Evolutionary conservation across 2,113 vertebrate species (phyloP), one percentile per base, ranked within the genome.

Genomic region (Gallinago undulata): DNA sequence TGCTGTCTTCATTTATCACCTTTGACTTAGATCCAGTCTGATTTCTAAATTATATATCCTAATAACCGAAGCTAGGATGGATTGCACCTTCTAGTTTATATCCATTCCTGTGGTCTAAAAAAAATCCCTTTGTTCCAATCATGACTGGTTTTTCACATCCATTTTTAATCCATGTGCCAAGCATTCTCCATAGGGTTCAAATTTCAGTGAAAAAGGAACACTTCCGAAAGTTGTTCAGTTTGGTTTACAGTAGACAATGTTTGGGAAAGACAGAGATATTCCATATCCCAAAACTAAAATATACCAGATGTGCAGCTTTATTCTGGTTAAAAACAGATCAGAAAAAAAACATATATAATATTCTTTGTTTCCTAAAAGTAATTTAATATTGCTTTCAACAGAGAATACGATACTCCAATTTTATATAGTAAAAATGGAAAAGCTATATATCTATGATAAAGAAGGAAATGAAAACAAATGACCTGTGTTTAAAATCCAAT

Each of bases 371-470:
- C 94, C 96, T 97, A 97, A 92, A 92, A 96, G 98, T 97, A 98
- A 98, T 94, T 97, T 95, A 98, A 98, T 98, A 98, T 97, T 94
- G 96, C 97, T 98, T 98, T 98, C 95, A 97, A 95, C 94, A 94
- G 95, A 64, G 95, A 98, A 97, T 79, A 82, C 51, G 96, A 97
- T 97, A 95, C 96, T 89, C 92, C 76, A 85, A 97, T 98, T 96
- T 95, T 97, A 96, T 94, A 93, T 74, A 86, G 76, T 80, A 97
- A 96, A 97, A 94, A 96, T 96, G 94, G 92, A 86, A 97, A 97
- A 95, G 63, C 94, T 79, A 69, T 97, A 96, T 96, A 94, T 96
- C 69, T 89, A 91, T 98, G 96, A 97, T 97, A 97, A 97, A 97
- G 90, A 88, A 97, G 97, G 78, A 95, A 96, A 93, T 96, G 17